These are phyloP conservation scores for Stegodyphus mimosarum DNA, from an alignment of 1,140 invertebrate species.

Conservation along the genomic window DNA sequence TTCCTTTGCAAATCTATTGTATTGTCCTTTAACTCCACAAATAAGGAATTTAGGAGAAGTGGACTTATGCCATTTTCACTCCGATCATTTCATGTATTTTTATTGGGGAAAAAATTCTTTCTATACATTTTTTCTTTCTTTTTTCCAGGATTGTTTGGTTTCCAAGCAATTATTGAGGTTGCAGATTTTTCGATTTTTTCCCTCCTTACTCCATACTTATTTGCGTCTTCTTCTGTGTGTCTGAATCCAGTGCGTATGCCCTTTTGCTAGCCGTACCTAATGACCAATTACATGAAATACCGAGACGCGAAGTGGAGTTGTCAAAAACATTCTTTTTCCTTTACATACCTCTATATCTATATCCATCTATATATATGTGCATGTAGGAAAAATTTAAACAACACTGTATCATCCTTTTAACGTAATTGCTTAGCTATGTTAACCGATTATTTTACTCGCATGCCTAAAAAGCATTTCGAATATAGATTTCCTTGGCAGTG, in stretches of 20 bases:
- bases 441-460: constrained; percentile 15
- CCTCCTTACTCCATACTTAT: constrained; percentile 16
- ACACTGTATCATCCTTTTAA: constrained; percentile 47
- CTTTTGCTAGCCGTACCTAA: constrained; percentile 12
- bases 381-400: neutral
- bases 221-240: constrained; percentile 34
- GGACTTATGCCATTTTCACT: neutral
- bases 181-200: constrained; percentile 56
- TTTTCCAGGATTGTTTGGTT: constrained; percentile 55
- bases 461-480: no score
- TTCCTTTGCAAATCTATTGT: no score
- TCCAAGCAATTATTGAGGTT: constrained; percentile 59
- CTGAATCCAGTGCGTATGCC: constrained; percentile 21
- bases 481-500: no score
- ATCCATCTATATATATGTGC: neutral
- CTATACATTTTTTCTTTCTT: constrained; percentile 15
- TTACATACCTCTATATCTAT: neutral
- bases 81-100: constrained; percentile 19
- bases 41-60: no score
- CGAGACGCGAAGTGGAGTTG: constrained; percentile 22
- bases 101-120: constrained; percentile 31
- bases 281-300: constrained; percentile 50
- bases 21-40: no score
- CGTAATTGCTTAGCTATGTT: constrained; percentile 52
- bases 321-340: constrained; percentile 21